Evolutionary conservation across 1,140 invertebrate genomes (phyloP).

Genomic region (Babylonia areolata): DNA sequence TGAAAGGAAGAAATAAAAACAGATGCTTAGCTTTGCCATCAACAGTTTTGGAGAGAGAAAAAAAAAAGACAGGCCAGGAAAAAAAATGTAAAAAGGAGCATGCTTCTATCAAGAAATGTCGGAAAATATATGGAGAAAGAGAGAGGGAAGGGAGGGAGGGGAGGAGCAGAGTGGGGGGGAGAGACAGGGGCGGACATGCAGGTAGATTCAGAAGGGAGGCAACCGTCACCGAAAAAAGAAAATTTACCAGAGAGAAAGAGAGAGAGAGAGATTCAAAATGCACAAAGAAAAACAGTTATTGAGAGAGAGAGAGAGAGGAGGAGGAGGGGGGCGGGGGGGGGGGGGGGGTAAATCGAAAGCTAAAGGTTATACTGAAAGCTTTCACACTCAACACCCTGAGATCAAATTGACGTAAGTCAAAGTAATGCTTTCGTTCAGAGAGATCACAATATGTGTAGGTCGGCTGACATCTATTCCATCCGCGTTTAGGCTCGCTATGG

Average conservation of each 20-base stretch:
- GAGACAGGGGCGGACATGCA: too few relatives aligned
- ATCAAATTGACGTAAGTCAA: background rate
- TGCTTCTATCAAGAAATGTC: too few relatives aligned
- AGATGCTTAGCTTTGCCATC: too few relatives aligned
- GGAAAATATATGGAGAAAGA: too few relatives aligned
- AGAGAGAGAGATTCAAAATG: background rate
- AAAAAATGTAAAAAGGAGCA: too few relatives aligned
- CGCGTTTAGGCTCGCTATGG: background rate
- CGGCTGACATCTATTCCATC: background rate
- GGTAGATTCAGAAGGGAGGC: too few relatives aligned
- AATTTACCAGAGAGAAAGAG: background rate
- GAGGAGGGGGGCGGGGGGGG: background rate
- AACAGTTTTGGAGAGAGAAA: too few relatives aligned
- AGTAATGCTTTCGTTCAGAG: background rate
- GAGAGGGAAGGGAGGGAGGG: too few relatives aligned
- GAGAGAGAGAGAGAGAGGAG: background rate
- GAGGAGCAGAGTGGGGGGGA: too few relatives aligned
- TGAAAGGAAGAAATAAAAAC: too few relatives aligned
- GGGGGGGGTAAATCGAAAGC: background rate
- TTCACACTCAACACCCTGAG: background rate
- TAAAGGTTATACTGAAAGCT: background rate
- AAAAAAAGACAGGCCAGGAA: too few relatives aligned
- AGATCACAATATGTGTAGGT: background rate
- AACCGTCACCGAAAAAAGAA: too few relatives aligned
- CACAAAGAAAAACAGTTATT: background rate